A percentile compares a stretch with the other conserved stretches of the same genome.
phyloP scores from a whole-genome alignment of 2,797 vertebrate species.

The Syndactyla subalaris region DNA sequence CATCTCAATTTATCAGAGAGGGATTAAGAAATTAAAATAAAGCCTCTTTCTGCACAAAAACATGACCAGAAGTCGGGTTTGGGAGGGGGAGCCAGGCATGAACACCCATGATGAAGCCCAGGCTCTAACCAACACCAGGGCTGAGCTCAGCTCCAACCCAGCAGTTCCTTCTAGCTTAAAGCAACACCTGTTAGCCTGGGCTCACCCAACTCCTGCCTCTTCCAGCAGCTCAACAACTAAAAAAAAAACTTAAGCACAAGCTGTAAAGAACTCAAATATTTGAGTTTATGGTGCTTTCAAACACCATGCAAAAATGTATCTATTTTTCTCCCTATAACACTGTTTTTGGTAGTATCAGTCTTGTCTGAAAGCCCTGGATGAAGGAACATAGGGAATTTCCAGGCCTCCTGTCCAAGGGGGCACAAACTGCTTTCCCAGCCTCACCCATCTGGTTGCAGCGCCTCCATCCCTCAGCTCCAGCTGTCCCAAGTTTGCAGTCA shows the following conservation, averaged over 20 bases:
- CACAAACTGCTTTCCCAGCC: not conserved
- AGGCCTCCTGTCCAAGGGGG: not conserved
- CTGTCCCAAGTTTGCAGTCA: not conserved
- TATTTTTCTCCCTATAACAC: not conserved
- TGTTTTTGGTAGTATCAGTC: not conserved
- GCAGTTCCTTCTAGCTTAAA: not conserved
- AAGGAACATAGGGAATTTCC: not conserved
- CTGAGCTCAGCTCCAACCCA: not conserved
- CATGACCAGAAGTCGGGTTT: not conserved
- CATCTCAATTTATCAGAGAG: not conserved
- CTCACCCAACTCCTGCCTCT: not conserved
- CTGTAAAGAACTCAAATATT: not conserved
- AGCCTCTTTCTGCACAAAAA: not conserved
- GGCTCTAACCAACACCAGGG: not conserved
- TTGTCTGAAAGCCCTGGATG: not conserved
- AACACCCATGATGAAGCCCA: fast-evolving
- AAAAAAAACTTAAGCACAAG: not conserved
- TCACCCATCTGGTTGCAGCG: fast-evolving
- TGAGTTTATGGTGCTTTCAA: not conserved
- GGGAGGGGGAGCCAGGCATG: not conserved
- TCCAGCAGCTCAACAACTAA: not conserved
- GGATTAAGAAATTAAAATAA: not conserved
- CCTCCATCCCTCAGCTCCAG: not conserved
- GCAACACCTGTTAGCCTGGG: not conserved
- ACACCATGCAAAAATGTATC: fast-evolving